Conservation (phyloP, 2,888 invertebrate species). For the Drosophila aldrichi region DNA sequence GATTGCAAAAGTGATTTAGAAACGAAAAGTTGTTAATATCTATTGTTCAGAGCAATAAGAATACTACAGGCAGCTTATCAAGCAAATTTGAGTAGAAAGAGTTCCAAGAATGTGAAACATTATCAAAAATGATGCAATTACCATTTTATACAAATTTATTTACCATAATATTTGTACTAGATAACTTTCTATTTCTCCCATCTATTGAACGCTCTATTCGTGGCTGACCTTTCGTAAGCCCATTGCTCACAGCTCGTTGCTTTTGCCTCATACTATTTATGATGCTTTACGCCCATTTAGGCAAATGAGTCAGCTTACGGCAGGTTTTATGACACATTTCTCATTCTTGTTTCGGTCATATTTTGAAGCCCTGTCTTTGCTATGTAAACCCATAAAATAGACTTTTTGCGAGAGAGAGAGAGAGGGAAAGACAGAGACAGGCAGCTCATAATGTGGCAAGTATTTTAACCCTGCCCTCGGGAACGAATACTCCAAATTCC, state of each 20-base stretch:
- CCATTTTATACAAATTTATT: background rate
- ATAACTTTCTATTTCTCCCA: background rate
- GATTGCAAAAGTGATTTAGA: constrained; percentile 27
- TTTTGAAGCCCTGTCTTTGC: constrained; percentile 42
- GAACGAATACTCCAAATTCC: constrained; percentile 51
- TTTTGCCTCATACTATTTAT: constrained; percentile 30
- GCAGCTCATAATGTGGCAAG: constrained; percentile 35
- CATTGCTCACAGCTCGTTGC: constrained; percentile 26
- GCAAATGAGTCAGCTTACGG: constrained; percentile 55
- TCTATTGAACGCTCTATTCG: background rate
- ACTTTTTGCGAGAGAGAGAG: constrained; percentile 11
- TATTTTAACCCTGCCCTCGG: constrained; percentile 29
- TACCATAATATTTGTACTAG: background rate
- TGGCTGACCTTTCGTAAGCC: background rate
- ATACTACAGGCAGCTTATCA: background rate
- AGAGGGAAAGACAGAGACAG: background rate
- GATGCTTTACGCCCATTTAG: constrained; percentile 47
- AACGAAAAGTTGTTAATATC: constrained; percentile 28
- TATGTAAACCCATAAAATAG: constrained; percentile 64
- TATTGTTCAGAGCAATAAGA: background rate
- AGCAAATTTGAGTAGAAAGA: no score
- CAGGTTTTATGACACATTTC: constrained; percentile 58
- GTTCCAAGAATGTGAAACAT: background rate
- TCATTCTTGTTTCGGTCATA: constrained; percentile 39
- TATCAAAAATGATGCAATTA: background rate